Evolutionary conservation across 2,113 vertebrate genomes (phyloP).

Genomic region (Pagrus major): DNA sequence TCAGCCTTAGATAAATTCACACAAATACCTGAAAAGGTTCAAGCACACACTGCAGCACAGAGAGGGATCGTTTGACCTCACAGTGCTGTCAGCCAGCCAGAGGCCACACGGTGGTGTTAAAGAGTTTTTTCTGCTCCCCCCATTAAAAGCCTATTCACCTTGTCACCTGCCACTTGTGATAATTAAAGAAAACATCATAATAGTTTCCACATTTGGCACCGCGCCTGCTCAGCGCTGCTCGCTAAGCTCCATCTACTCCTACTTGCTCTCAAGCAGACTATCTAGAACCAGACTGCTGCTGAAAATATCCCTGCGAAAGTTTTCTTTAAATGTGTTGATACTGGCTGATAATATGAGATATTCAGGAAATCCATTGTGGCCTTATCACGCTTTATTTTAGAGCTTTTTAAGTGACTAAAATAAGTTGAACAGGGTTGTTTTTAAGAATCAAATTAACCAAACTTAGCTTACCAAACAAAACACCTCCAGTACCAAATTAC

Average conservation of each 20-base stretch:
- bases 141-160: slow-evolving; percentile 74
- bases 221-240: slow-evolving; percentile 28
- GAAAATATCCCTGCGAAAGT: slow-evolving; percentile 12
- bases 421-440: background rate
- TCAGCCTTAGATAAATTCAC: background rate
- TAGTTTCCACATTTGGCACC: slow-evolving; percentile 67
- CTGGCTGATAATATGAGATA: background rate
- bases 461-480: no score
- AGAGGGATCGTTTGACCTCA: slow-evolving; percentile 36
- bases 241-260: background rate
- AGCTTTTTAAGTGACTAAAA: background rate
- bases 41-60: background rate
- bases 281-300: background rate
- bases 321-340: slow-evolving; percentile 14
- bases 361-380: background rate
- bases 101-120: slow-evolving; percentile 57
- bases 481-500: no score
- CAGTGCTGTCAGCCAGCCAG: slow-evolving; percentile 49
- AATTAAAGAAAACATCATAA: slow-evolving; percentile 79
- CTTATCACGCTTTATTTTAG: background rate
- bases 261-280: background rate
- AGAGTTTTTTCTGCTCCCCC: slow-evolving; percentile 52
- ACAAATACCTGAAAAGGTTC: slow-evolving; percentile 24
- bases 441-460: no score
- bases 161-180: slow-evolving; percentile 77